These are phyloP conservation scores for Sesia bembeciformis DNA, from an alignment of 2,888 invertebrate genomes.

Conservation along the genomic window DNA sequence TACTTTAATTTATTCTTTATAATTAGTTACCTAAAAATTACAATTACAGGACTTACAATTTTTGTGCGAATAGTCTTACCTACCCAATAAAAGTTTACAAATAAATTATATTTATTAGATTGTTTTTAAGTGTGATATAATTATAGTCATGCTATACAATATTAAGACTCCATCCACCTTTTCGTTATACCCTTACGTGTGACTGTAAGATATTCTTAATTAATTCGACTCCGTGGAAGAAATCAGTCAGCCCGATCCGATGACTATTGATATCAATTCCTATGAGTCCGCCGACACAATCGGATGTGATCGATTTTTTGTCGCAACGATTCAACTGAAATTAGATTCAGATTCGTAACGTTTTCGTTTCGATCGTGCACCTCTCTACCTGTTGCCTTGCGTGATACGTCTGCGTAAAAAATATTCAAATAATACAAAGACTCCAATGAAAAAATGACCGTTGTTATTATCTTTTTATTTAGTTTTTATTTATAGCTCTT, in stretches of 20 bases:
- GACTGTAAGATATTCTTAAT: slow-evolving; percentile 21
- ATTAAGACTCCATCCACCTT: too few species aligned
- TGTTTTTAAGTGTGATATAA: too few species aligned
- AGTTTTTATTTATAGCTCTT: background rate
- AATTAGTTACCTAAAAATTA: too few species aligned
- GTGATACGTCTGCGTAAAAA: slow-evolving; percentile 24
- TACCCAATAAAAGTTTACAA: too few species aligned
- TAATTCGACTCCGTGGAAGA: slow-evolving; percentile 48
- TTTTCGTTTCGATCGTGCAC: slow-evolving; percentile 22
- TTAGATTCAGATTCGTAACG: slow-evolving; percentile 59
- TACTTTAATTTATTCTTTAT: too few species aligned
- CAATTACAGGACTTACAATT: too few species aligned
- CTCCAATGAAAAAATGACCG: background rate
- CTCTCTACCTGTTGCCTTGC: slow-evolving; percentile 11
- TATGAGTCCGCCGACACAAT: slow-evolving; percentile 56
- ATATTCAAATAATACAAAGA: background rate
- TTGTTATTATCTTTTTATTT: background rate
- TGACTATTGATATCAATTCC: slow-evolving; percentile 60
- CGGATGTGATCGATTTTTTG: slow-evolving; percentile 58
- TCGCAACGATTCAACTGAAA: slow-evolving; percentile 48
- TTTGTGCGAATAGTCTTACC: too few species aligned
- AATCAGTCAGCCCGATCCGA: slow-evolving; percentile 30
- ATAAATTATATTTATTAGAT: too few species aligned
- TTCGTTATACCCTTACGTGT: background rate
- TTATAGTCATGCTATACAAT: too few species aligned